Evolutionary conservation across 2,113 vertebrate species (phyloP), one percentile per base, ranked within the genome.

Genomic region (Pangasianodon gigas): DNA sequence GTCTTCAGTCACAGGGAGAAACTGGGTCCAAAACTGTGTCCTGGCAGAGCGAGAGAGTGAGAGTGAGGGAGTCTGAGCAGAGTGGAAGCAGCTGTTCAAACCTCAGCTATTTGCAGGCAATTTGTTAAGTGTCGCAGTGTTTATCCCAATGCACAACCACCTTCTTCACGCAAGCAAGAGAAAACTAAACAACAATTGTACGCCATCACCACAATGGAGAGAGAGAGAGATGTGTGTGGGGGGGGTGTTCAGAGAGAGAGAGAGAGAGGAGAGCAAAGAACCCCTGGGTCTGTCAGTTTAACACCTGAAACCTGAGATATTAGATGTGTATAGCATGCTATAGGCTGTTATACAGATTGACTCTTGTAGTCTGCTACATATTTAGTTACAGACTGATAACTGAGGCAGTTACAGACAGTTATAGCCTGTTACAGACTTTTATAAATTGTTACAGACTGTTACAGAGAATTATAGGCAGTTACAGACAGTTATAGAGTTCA

Each of bases 11-110:
- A 65, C n/a, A 14, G 6, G 0, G 48, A 52, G 29, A 14, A 18
- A 60, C 24, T 13, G 13, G 54, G 80, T 21, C 54, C 32, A 58
- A 8, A 81, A 81, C 13, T 9, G n/a, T 16, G 56, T 62, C 21
- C 21, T 62, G 56, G 10, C 10, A 44, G 21, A 58, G 54, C 9
- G 32, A 29, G 74, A 24, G 41, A 84, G 71, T 14, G 58, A 21
- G 29, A 86, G 84, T 56, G 91, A 56, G 60, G 0, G 91, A 58
- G 60, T 93, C 93, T 89, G 93, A 92, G 48, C 62, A 75, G 94
- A 93, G 93, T 91, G 92, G 88, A 94, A 91, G 83, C 96, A 96
- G 95, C 96, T 95, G 95, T 94, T 95, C 94, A 96, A 96, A 96
- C 95, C 93, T 91, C 52, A 56, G 91, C 77, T 96, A 91, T 96